Evolutionary conservation across 2,888 invertebrate genomes (phyloP), one percentile per base, ranked within the genome.

Genomic region (Eupithecia centaureata): DNA sequence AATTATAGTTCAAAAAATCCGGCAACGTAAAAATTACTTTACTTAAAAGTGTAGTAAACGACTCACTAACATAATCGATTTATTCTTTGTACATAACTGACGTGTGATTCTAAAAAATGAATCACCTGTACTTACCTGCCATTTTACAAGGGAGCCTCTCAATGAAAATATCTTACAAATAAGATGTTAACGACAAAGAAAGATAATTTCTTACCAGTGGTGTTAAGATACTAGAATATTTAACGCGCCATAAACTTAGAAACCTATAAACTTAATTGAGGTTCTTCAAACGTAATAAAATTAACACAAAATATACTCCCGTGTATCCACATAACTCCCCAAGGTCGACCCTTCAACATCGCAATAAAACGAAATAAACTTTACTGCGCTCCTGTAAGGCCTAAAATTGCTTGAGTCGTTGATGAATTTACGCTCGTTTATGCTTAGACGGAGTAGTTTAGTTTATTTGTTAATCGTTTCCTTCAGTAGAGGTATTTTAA

Each of bases 401-500:
- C 12, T n/a, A 22, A 30, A 33, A 32, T 57, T 30, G 57, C 12
- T 30, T 57, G 32, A 30, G 32, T 5, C 18, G 18, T 30, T 32
- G 10, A 57, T 5, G 30, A 32, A 30, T 18, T 30, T 57, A 32
- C 5, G 57, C 28, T 30, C 32, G 32, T 32, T 10, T 10, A 35
- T 63, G 25, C 51, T 51, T 28, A 47, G n/a, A 47, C 47, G 38
- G 47, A 18, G 52, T 25, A 62, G 35, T 30, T 33, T 33, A 52
- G 35, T 63, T 18, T 38, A 38, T 38, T 32, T 32, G 57, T 12
- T 56, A 61, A 66, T 56, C 56, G 65, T 42, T 63, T 51, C 59
- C 58, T 52, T 38, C 47, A 42, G 52, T 42, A 56, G 13, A 63
- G 58, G 64, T 52, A 64, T 64, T 66, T 66, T 66, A 61, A 61